Percentiles rank a stretch among this genome's conserved stretches.
phyloP scores from a whole-genome alignment of 2,113 vertebrate species.

The Lepidothrix coronata region DNA sequence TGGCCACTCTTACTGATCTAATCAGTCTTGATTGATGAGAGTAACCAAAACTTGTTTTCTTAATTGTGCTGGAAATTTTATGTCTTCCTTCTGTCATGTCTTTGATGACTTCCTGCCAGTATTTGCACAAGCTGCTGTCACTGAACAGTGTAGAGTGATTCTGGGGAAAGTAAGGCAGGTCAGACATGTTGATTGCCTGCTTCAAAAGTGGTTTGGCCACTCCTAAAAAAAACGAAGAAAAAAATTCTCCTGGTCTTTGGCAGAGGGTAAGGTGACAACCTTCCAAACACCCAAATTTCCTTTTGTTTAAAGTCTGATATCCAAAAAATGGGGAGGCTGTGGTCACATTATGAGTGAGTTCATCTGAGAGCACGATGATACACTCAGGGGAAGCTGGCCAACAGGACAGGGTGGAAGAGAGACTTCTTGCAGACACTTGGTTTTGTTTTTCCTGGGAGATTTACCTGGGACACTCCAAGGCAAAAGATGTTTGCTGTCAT shows the following conservation, averaged over 20 bases:
- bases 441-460: not conserved
- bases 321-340: slow-evolving; percentile 26
- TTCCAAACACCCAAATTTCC: slow-evolving; percentile 57
- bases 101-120: not conserved
- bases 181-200: slow-evolving; percentile 23
- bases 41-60: not conserved
- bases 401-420: not conserved
- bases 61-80: not conserved
- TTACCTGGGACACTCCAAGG: not conserved
- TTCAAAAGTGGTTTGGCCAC: slow-evolving; percentile 55
- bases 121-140: not conserved
- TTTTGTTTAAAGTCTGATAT: slow-evolving; percentile 24
- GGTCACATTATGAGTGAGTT: slow-evolving; percentile 14
- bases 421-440: not conserved
- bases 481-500: not conserved
- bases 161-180: not conserved
- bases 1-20: not conserved
- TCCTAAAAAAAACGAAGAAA: slow-evolving; percentile 15
- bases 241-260: slow-evolving; percentile 63
- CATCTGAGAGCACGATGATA: not conserved
- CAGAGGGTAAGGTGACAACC: slow-evolving; percentile 26
- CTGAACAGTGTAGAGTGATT: not conserved
- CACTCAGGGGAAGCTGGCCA: not conserved
- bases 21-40: not conserved
- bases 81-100: not conserved